Evolutionary conservation across 2,888 invertebrate species (phyloP).

Genomic region (Druceiella hillmani): DNA sequence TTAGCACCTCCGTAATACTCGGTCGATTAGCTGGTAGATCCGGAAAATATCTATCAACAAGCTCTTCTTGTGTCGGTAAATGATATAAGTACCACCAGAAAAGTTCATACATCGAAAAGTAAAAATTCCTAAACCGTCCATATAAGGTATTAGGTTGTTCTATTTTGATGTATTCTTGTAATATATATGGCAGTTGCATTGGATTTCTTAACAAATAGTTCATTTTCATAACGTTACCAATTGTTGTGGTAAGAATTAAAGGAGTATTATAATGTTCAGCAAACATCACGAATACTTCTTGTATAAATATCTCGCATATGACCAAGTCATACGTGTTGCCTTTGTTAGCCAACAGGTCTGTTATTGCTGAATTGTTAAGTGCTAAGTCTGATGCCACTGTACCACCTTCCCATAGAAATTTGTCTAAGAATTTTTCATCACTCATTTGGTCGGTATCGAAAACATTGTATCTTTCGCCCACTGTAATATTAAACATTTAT

Average conservation of each 20-base stretch:
- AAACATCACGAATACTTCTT: slow-evolving; percentile 40
- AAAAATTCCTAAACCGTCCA: slow-evolving; percentile 46
- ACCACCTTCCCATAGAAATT: slow-evolving; percentile 37
- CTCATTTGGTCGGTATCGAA: slow-evolving; percentile 37
- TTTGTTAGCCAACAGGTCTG: slow-evolving; percentile 31
- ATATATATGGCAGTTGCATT: slow-evolving; percentile 36
- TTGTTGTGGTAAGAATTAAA: slow-evolving; percentile 37
- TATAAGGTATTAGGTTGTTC: slow-evolving; percentile 48
- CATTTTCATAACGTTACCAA: slow-evolving; percentile 42
- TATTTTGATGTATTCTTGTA: slow-evolving; percentile 35
- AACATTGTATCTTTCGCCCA: slow-evolving; percentile 36
- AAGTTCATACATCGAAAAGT: slow-evolving; percentile 33
- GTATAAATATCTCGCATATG: slow-evolving; percentile 45
- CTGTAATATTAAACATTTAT: slow-evolving; percentile 28
- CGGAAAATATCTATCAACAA: slow-evolving; percentile 36
- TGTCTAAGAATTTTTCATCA: slow-evolving; percentile 35
- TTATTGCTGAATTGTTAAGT: slow-evolving; percentile 34
- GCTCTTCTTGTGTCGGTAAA: slow-evolving; percentile 35
- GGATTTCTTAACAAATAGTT: slow-evolving; percentile 39
- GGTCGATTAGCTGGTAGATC: slow-evolving; percentile 36
- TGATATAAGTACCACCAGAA: slow-evolving; percentile 39
- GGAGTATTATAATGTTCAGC: slow-evolving; percentile 45
- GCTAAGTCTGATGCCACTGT: slow-evolving; percentile 35
- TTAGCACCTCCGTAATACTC: slow-evolving; percentile 36
- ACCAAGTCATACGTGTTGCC: slow-evolving; percentile 43